Conservation (phyloP, 2,797 vertebrate genomes). For the Synaphobranchus kaupii region DNA sequence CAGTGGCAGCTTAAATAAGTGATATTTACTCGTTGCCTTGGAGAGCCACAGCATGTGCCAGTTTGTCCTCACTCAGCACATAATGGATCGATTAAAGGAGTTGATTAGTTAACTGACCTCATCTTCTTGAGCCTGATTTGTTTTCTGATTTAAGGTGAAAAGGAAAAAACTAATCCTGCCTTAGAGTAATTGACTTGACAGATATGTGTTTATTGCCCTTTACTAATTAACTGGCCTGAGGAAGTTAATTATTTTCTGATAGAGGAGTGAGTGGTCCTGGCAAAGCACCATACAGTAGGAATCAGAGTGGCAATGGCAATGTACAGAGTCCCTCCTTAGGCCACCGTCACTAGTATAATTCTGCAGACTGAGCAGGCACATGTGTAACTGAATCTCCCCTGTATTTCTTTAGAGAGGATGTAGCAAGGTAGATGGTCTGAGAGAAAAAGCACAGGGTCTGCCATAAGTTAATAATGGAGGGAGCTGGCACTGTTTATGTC, state of each 20-base stretch:
- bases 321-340: background rate
- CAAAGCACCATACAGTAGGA: conserved; percentile 23
- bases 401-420: conserved; percentile 44
- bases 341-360: conserved; percentile 21
- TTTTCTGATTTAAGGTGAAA: background rate
- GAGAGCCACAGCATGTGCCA: background rate
- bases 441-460: conserved; percentile 41
- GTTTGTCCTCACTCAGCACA: background rate
- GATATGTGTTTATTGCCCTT: background rate
- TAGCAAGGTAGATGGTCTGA: conserved; percentile 27
- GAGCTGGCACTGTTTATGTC: conserved; percentile 13
- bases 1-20: background rate
- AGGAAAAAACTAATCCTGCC: background rate
- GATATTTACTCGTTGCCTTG: background rate
- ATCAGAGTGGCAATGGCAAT: conserved; percentile 31
- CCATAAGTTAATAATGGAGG: conserved; percentile 37
- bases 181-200: background rate
- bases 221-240: background rate
- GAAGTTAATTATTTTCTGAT: background rate
- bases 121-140: background rate
- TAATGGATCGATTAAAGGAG: background rate
- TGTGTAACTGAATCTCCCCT: conserved; percentile 56
- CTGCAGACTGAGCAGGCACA: conserved; percentile 52
- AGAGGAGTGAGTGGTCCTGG: background rate
- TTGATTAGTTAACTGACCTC: background rate